These are phyloP conservation scores for Erynnis tages DNA, from an alignment of 2,888 invertebrate species.

Conservation along the genomic window DNA sequence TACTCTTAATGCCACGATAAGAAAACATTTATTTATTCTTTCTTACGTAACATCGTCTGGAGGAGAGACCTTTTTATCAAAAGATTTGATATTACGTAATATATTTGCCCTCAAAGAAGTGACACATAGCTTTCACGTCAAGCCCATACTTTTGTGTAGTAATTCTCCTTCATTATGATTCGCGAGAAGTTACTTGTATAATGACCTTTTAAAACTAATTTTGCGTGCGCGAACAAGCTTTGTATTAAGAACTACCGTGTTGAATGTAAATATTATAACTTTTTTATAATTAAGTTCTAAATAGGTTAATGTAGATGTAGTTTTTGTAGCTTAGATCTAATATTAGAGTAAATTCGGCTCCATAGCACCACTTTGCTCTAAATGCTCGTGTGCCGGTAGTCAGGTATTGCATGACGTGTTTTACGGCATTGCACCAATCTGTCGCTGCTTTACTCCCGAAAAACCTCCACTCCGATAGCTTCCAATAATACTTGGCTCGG, in stretches of 20 bases:
- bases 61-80: constrained; percentile 32
- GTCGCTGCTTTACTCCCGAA: constrained; percentile 33
- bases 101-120: background rate
- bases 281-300: constrained; percentile 5
- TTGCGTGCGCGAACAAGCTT: background rate
- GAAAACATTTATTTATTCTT: background rate
- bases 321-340: constrained; percentile 43
- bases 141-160: constrained; percentile 1
- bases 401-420: constrained; percentile 52
- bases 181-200: background rate
- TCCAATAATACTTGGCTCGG: constrained; percentile 17
- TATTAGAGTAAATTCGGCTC: constrained; percentile 56
- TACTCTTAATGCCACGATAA: background rate
- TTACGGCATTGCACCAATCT: constrained; percentile 38
- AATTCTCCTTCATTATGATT: background rate
- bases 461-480: constrained; percentile 28
- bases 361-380: constrained; percentile 78
- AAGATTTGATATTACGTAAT: constrained; percentile 6
- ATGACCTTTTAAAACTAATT: background rate
- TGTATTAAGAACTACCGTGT: background rate
- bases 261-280: constrained; percentile 2
- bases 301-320: constrained; percentile 27
- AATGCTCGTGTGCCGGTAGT: constrained; percentile 63
- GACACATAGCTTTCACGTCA: constrained; percentile 12
- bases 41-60: constrained; percentile 15